These are phyloP conservation scores for Campoplex capitator DNA, from an alignment of 2,888 invertebrate species.

Conservation along the genomic window DNA sequence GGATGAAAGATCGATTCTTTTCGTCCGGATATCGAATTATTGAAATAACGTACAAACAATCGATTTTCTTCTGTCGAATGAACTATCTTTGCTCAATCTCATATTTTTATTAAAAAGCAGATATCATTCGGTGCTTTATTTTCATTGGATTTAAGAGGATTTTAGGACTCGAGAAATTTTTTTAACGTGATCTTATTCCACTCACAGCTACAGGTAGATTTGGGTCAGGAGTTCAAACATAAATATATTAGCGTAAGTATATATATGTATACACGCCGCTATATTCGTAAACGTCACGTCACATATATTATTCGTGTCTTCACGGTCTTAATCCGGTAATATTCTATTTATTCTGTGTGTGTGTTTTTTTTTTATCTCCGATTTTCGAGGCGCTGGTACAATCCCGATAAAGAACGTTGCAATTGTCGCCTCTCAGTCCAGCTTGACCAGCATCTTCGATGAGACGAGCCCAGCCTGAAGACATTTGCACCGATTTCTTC, in stretches of 20 bases:
- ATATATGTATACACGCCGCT: constrained; percentile 15
- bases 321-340: not conserved
- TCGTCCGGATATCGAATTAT: too few species aligned
- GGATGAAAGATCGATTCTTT: too few species aligned
- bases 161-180: constrained; percentile 3
- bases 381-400: constrained; percentile 69
- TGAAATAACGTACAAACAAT: too few species aligned
- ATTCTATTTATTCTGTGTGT: constrained; percentile 10
- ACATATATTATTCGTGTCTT: constrained; percentile 67
- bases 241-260: constrained; percentile 15
- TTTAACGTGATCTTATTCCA: not conserved
- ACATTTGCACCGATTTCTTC: constrained; percentile 74
- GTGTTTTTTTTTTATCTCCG: not conserved
- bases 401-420: constrained; percentile 80
- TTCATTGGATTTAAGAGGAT: not conserved
- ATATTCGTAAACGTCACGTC: constrained; percentile 33
- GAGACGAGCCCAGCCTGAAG: constrained; percentile 80
- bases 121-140: not conserved
- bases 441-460: constrained; percentile 81
- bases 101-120: not conserved
- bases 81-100: not conserved
- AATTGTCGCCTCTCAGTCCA: constrained; percentile 80
- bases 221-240: constrained; percentile 62
- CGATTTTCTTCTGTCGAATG: too few species aligned
- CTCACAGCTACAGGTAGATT: constrained; percentile 29